A percentile compares a stretch with the other conserved stretches of the same genome.
These are phyloP conservation scores for Lacerta viridis DNA, from an alignment of 2,797 vertebrate species.

Conservation along the genomic window DNA sequence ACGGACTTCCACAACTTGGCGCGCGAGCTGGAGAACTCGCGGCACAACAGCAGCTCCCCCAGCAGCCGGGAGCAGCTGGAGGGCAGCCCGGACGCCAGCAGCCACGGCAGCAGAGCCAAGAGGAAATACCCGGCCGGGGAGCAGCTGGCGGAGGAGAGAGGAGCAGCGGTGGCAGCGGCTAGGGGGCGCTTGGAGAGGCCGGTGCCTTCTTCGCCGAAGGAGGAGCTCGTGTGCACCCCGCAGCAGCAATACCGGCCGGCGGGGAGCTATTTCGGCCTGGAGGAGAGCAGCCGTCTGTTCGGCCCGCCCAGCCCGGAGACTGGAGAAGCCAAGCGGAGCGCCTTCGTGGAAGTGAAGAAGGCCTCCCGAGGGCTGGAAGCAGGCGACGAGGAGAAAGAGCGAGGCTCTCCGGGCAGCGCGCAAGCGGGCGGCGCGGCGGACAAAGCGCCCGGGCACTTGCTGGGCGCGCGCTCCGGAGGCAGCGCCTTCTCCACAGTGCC, in stretches of 20 bases:
- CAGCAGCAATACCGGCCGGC: constrained; percentile 86
- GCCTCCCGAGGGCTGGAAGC: constrained; percentile 71
- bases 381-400: constrained; percentile 84
- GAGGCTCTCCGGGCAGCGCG: constrained; percentile 52
- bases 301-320: constrained; percentile 84
- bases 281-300: constrained; percentile 87
- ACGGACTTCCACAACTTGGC: constrained; percentile 98
- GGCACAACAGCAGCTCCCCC: constrained; percentile 76
- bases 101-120: constrained; percentile 81
- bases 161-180: constrained; percentile 19
- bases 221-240: constrained; percentile 90
- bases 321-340: constrained; percentile 90
- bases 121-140: constrained; percentile 86
- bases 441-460: constrained; percentile 68
- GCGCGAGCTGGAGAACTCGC: constrained; percentile 91
- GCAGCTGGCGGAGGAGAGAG: constrained; percentile 62
- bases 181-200: constrained; percentile 79
- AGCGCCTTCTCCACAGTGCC: constrained; percentile 91
- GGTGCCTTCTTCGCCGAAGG: constrained; percentile 84
- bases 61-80: constrained; percentile 28
- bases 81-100: constrained; percentile 61
- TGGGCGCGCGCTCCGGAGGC: constrained; percentile 70
- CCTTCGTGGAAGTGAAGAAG: constrained; percentile 96
- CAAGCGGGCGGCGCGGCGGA: constrained; percentile 37
- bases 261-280: constrained; percentile 85